A percentile compares a stretch with the other conserved stretches of the same genome.
Conservation (phyloP, 2,888 invertebrate species). For the Malthinus seriepunctatus region DNA sequence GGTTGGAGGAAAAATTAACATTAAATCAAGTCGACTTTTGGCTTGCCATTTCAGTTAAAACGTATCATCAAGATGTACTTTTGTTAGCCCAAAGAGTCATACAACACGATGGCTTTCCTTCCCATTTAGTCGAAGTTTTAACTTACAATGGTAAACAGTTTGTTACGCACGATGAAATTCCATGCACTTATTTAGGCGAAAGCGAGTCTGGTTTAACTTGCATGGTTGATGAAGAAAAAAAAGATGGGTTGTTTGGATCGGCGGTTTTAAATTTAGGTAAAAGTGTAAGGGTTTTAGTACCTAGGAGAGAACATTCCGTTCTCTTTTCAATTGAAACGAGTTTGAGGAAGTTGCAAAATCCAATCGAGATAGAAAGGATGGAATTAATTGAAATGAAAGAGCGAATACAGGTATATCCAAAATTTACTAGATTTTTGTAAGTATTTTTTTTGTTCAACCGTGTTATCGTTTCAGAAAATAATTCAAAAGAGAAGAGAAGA, state of each 20-base stretch:
- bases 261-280: conserved; percentile 42
- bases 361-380: conserved; percentile 38
- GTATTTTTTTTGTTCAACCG: too few relatives aligned
- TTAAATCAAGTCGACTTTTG: conserved; percentile 46
- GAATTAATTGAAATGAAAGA: conserved; percentile 40
- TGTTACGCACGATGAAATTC: conserved; percentile 49
- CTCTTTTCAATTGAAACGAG: conserved; percentile 45
- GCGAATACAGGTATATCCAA: conserved; percentile 45
- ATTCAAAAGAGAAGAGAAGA: too few relatives aligned
- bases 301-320: conserved; percentile 34
- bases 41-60: conserved; percentile 50
- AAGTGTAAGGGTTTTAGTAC: conserved; percentile 45
- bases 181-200: conserved; percentile 47
- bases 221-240: conserved; percentile 40
- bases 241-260: conserved; percentile 42
- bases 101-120: conserved; percentile 43
- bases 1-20: conserved; percentile 38
- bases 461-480: too few relatives aligned
- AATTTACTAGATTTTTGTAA: too few relatives aligned
- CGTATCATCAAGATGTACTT: conserved; percentile 54
- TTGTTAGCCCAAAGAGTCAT: conserved; percentile 51
- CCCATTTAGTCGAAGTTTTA: conserved; percentile 44
- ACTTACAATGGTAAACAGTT: conserved; percentile 47
- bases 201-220: conserved; percentile 42
- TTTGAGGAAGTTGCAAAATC: conserved; percentile 37